Base-by-base conservation (phyloP, 2,113 vertebrate genomes). In the Alligator mississippiensis region DNA sequence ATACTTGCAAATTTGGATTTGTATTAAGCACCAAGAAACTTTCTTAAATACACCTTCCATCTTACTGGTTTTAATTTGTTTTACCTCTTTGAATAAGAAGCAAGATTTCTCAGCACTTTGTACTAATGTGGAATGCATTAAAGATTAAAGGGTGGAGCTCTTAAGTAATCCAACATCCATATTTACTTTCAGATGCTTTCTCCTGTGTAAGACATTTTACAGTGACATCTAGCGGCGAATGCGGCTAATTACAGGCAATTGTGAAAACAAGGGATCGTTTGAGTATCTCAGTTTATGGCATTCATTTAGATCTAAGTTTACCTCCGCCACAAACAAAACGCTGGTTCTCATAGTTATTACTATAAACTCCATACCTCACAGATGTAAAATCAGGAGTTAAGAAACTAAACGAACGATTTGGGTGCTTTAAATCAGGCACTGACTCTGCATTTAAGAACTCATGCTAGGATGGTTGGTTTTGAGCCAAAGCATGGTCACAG, bases 151-250 rank as follows among this genome's bases (percentile, higher is more conserved):
- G 11, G 54, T 30, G 30, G 57, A 76, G 57, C 11, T 21, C 18
- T 62, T 18, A 22, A 5, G 30, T 1, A 14, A 3, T 57, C n/a
- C 57, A 57, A 2, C 70, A 30, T 17, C 12, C 27, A 0, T 1
- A 3, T 21, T 77, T 25, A 12, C 9, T 2, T 63, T 1, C 63
- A 66, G 63, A 47, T 72, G 0, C 17, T 22, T 12, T 75, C n/a
- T 1, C 5, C 28, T 34, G 2, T 4, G 5, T 1, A 2, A 2
- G 0, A 1, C 59, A 63, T 89, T 87, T 85, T 89, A 70, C 77
- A 89, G 85, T 96, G 95, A 94, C 94, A 94, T 96, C 96, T 97
- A 91, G 94, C 93, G 96, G 66, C 62, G 76, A 19, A 1, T 16
- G 64, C 6, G 1, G 60, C 88, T 74, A 87, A 91, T 61, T 80